Evolutionary conservation across 2,797 vertebrate species (phyloP).

Genomic region (Tympanoctomys barrerae): DNA sequence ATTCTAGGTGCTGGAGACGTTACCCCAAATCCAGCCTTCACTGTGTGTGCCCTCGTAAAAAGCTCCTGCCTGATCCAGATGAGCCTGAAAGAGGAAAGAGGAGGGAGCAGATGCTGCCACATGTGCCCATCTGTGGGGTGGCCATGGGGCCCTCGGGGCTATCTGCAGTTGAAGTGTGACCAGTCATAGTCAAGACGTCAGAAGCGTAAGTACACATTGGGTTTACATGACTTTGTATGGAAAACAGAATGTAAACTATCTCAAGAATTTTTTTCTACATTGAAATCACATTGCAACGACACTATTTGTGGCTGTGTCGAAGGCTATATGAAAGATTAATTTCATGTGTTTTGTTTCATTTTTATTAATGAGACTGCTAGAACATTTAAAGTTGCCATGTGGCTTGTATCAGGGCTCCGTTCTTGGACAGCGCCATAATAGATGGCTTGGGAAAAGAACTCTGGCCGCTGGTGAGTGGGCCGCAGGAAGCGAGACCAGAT

Average conservation of each 20-base stretch:
- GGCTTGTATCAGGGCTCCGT: not conserved
- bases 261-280: not conserved
- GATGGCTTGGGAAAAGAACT: not conserved
- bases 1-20: not conserved
- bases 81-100: not conserved
- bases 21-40: not conserved
- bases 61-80: not conserved
- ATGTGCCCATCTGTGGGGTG: not conserved
- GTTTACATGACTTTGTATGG: not conserved
- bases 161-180: not conserved
- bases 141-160: not conserved
- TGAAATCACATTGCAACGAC: not conserved
- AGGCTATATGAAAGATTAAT: not conserved
- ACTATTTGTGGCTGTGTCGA: not conserved
- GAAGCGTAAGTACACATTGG: not conserved
- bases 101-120: not conserved
- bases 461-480: not conserved
- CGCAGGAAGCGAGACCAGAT: not conserved
- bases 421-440: not conserved
- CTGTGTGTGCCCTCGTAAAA: not conserved
- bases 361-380: constrained; percentile 36
- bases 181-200: not conserved
- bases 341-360: constrained; percentile 43
- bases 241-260: not conserved
- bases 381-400: constrained; percentile 38